These are phyloP conservation scores for Epinotia nisella DNA, from an alignment of 2,888 invertebrate species.

Conservation along the genomic window DNA sequence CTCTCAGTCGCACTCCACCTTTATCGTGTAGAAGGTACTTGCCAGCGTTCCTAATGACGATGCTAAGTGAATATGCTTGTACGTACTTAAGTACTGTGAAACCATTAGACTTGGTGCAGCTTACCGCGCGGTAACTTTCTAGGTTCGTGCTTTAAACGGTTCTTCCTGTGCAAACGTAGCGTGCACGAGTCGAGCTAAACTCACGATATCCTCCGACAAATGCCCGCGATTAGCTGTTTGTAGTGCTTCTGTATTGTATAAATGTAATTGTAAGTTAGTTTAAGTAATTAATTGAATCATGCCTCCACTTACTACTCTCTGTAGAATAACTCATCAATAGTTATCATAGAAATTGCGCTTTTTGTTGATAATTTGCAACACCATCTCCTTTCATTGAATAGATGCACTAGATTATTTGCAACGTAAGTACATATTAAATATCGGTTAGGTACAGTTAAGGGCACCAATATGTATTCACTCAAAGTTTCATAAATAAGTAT, in stretches of 20 bases:
- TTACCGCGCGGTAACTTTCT: constrained; percentile 25
- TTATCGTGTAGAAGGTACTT: constrained; percentile 25
- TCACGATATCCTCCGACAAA: not conserved
- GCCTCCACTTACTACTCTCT: not conserved
- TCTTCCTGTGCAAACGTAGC: constrained; percentile 13
- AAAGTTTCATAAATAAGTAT: no score
- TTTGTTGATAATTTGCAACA: no score
- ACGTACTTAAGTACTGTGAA: constrained; percentile 44
- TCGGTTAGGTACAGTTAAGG: no score
- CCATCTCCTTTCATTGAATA: no score
- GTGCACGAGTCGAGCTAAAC: not conserved
- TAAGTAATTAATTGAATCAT: not conserved
- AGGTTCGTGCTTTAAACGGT: constrained; percentile 18
- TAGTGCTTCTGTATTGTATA: not conserved
- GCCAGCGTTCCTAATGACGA: constrained; percentile 43
- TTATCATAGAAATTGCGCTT: no score
- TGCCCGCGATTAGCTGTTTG: not conserved
- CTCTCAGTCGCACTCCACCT: constrained; percentile 11
- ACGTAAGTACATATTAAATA: no score
- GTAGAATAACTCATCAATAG: not conserved
- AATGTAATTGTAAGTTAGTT: not conserved
- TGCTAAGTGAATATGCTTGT: constrained; percentile 45
- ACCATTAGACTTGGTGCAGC: constrained; percentile 41
- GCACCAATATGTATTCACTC: no score
- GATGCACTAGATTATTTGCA: no score